These are phyloP conservation scores for Trachythela sp. DNA, from an alignment of 64 coral and sea anemone species.

Conservation along the genomic window DNA sequence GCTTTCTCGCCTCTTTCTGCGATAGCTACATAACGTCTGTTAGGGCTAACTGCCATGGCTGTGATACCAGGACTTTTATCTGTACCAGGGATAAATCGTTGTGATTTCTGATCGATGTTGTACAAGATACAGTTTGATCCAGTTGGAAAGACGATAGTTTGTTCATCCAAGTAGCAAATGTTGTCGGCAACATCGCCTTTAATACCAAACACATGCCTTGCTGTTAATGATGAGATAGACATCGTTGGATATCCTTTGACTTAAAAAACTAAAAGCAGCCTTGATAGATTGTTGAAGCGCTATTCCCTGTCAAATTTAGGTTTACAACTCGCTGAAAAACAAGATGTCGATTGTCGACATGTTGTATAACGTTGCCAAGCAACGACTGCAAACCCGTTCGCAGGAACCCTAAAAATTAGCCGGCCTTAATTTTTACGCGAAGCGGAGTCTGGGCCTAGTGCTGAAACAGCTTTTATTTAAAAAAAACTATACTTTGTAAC, in stretches of 20 bases:
- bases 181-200: slow-evolving; percentile 90
- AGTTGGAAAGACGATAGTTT: slow-evolving; percentile 94
- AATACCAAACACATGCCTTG: slow-evolving; percentile 84
- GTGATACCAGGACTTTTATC: slow-evolving; percentile 95
- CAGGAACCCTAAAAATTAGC: neutral
- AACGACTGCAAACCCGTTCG: neutral
- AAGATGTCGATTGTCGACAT: neutral
- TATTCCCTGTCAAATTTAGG: neutral
- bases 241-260: slow-evolving; percentile 42
- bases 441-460: neutral
- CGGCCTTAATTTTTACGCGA: neutral
- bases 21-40: slow-evolving; percentile 90
- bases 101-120: slow-evolving; percentile 98
- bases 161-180: slow-evolving; percentile 94
- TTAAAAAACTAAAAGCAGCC: neutral
- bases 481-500: too few species aligned
- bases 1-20: slow-evolving; percentile 98
- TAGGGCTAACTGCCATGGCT: slow-evolving; percentile 88
- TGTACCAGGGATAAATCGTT: slow-evolving; percentile 95
- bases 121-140: slow-evolving; percentile 93
- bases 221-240: slow-evolving; percentile 81
- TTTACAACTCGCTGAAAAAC: neutral
- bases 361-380: neutral
- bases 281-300: neutral
- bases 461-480: too few species aligned